Conservation (phyloP, 2,113 vertebrate genomes). For the Alexandromys fortis region DNA sequence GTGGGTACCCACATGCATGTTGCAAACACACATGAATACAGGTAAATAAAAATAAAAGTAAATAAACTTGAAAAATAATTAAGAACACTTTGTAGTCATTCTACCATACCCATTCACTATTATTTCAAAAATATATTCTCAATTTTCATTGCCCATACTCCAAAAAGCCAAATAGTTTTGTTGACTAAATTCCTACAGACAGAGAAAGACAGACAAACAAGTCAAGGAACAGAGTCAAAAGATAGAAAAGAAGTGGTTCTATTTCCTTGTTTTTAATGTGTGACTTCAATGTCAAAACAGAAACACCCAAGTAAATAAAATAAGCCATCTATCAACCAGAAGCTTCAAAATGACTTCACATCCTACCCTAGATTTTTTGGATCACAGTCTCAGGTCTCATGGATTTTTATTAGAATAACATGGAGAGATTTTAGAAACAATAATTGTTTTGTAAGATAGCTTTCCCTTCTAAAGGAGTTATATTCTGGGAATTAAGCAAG, state of each 20-base stretch:
- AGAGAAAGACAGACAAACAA: not conserved
- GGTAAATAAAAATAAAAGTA: not conserved
- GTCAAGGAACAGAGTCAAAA: conserved; percentile 23
- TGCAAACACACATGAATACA: not conserved
- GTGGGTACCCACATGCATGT: too few species aligned
- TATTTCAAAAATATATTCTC: not conserved
- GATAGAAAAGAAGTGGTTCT: not conserved
- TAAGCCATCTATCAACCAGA: not conserved
- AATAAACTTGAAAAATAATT: not conserved
- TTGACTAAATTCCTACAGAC: not conserved
- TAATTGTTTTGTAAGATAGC: conserved; percentile 19
- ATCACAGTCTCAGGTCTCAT: not conserved
- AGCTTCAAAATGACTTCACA: not conserved
- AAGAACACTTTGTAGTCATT: not conserved
- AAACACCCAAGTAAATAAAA: not conserved
- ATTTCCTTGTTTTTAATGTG: not conserved
- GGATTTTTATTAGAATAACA: not conserved
- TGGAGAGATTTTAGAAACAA: not conserved
- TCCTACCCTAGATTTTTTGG: not conserved
- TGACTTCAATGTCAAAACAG: not conserved
- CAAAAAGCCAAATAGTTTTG: not conserved
- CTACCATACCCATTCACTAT: not conserved
- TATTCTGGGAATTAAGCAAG: not conserved
- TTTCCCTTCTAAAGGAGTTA: not conserved
- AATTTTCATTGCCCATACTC: too few species aligned